Percentiles rank a stretch among this genome's conserved stretches.
Evolutionary conservation across 2,113 vertebrate species (phyloP).

Genomic region (Gyps fulvus): DNA sequence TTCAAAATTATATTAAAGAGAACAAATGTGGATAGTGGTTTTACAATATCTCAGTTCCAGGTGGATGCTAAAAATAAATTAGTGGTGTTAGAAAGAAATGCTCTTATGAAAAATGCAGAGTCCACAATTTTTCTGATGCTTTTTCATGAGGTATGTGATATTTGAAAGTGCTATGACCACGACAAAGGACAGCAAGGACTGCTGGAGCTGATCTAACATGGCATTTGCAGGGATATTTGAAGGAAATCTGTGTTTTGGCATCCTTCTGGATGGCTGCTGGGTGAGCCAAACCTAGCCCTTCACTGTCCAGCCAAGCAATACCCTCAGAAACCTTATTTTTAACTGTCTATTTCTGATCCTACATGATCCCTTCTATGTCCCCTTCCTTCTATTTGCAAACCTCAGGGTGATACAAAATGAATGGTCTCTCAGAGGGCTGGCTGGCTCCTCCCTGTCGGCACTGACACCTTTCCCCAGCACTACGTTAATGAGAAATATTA

Average conservation of each 20-base stretch:
- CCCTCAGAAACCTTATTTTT: neutral
- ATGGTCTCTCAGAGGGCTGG: neutral
- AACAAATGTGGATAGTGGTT: neutral
- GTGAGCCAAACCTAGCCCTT: neutral
- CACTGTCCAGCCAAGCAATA: neutral
- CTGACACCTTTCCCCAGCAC: neutral
- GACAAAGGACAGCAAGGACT: neutral
- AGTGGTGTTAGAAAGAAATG: neutral
- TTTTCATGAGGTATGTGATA: neutral
- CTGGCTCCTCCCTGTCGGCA: neutral
- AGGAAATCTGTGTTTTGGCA: neutral
- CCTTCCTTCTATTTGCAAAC: neutral
- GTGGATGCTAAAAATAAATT: neutral
- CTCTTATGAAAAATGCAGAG: neutral
- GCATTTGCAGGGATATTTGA: neutral
- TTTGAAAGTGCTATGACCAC: neutral
- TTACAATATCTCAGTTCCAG: neutral
- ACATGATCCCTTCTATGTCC: neutral
- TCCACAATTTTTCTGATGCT: neutral
- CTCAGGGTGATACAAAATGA: neutral
- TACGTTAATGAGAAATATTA: slow-evolving; percentile 45
- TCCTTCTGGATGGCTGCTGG: neutral
- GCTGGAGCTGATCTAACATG: neutral
- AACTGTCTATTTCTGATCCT: neutral
- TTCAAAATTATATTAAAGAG: neutral